These are phyloP conservation scores for Scaptomyza cyrtandrae DNA, from an alignment of 2,888 invertebrate species.

Conservation along the genomic window DNA sequence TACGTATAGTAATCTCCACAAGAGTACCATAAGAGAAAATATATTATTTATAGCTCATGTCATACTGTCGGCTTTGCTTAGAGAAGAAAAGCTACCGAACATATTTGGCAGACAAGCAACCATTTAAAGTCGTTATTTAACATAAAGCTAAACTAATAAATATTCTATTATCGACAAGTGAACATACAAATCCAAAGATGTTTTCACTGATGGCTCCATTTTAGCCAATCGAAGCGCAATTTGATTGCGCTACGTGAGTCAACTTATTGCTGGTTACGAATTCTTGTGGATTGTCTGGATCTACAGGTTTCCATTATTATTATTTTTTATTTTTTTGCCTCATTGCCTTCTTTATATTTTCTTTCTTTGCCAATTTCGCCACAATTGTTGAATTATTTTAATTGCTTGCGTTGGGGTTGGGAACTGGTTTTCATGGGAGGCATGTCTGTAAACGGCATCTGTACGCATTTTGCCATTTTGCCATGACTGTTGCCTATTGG, in stretches of 20 bases:
- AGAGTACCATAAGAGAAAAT: not conserved
- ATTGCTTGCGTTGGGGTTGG: constrained; percentile 64
- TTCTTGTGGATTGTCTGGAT: constrained; percentile 28
- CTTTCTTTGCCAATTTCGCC: constrained; percentile 59
- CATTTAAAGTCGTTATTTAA: constrained; percentile 8
- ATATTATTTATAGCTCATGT: not conserved
- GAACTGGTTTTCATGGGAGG: constrained; percentile 55
- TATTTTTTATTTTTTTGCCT: not conserved
- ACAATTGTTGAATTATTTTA: constrained; percentile 79
- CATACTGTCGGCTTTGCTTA: not conserved
- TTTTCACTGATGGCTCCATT: constrained; percentile 69
- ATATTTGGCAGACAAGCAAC: not conserved
- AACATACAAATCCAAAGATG: constrained; percentile 39
- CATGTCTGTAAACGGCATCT: constrained; percentile 61
- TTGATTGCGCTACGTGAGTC: constrained; percentile 65
- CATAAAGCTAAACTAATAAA: constrained; percentile 37
- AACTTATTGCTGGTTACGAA: constrained; percentile 38
- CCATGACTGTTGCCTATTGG: constrained; percentile 58
- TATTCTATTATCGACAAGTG: constrained; percentile 43
- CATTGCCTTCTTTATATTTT: constrained; percentile 65
- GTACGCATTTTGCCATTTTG: constrained; percentile 60
- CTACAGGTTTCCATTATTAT: constrained; percentile 47
- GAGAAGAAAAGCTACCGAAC: not conserved
- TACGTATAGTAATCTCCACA: too few species aligned
- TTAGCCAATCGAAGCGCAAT: constrained; percentile 66